These are phyloP conservation scores for Anarrhichthys ocellatus DNA, from an alignment of 2,113 vertebrate genomes.

Conservation along the genomic window DNA sequence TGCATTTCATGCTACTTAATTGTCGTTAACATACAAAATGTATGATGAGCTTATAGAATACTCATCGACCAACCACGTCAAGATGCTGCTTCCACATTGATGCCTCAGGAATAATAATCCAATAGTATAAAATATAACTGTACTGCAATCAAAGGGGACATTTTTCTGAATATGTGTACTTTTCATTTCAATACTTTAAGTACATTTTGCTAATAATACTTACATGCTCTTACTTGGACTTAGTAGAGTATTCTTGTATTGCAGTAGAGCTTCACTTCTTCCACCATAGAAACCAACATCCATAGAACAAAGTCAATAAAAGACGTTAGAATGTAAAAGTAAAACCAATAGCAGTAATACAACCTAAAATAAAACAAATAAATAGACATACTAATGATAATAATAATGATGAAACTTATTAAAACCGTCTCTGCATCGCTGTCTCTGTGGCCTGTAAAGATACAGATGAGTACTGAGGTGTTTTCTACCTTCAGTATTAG, in stretches of 20 bases:
- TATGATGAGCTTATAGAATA: neutral
- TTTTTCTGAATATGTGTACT: neutral
- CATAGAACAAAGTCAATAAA: neutral
- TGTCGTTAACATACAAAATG: neutral
- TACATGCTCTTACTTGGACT: neutral
- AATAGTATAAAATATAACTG: neutral
- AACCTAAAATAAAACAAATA: neutral
- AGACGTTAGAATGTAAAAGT: neutral
- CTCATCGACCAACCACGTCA: too few species aligned
- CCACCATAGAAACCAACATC: neutral
- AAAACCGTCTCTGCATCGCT: too few species aligned
- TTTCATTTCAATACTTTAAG: neutral
- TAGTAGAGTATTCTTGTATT: neutral
- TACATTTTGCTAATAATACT: neutral
- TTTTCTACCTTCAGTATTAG: neutral
- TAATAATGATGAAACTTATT: too few species aligned
- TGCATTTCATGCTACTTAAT: neutral
- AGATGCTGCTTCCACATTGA: neutral
- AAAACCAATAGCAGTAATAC: neutral
- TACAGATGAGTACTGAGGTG: too few species aligned
- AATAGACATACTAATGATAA: too few species aligned
- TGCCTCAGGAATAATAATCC: neutral
- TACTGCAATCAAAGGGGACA: neutral
- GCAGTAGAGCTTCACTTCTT: neutral
- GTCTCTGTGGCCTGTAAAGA: neutral